Base-by-base conservation (phyloP, 2,113 vertebrate species). In the Nestor notabilis region DNA sequence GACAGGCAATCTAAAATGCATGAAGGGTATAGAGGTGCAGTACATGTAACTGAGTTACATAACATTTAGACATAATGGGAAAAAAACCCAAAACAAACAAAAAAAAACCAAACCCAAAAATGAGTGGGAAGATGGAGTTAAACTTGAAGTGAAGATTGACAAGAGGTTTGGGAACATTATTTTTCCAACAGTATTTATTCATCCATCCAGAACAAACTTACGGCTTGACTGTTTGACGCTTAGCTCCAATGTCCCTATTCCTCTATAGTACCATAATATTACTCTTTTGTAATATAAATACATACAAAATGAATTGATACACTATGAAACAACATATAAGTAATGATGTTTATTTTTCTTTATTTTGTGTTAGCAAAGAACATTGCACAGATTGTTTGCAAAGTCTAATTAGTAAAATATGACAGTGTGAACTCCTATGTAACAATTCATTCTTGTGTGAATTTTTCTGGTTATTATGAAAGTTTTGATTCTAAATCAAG, bases 331-430 rank as follows among this genome's bases (percentile, higher is more conserved):
- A 35, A 52, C 29, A 47, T 50, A n/a, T 49, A 64, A 96, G 27
- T 25, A 70, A 79, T 27, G 5, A 43, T 64, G n/a, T 61, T 92
- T 84, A 44, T 83, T 78, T 71, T 37, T 58, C n/a, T 63, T 65
- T 53, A 47, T 77, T 66, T 83, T 61, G 16, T 79, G 35, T 91
- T 81, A 86, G 13, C 69, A 69, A 85, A 93, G 53, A 93, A 76
- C 46, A 87, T 49, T 85, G 83, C 66, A 93, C 92, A 97, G 93
- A 96, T 95, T 94, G 92, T 83, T 95, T 80, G 47, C 65, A 92
- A 96, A 80, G 17, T 69, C 88, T 83, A 94, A 96, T 95, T 94
- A 97, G 90, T 93, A 94, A 96, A 94, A 93, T 70, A 88, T 82
- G 81, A 87, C 71, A 76, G 64, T 83, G 75, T 5, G 17, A 93